Evolutionary conservation across 2,888 invertebrate genomes (phyloP).

Genomic region (Stramonita haemastoma): DNA sequence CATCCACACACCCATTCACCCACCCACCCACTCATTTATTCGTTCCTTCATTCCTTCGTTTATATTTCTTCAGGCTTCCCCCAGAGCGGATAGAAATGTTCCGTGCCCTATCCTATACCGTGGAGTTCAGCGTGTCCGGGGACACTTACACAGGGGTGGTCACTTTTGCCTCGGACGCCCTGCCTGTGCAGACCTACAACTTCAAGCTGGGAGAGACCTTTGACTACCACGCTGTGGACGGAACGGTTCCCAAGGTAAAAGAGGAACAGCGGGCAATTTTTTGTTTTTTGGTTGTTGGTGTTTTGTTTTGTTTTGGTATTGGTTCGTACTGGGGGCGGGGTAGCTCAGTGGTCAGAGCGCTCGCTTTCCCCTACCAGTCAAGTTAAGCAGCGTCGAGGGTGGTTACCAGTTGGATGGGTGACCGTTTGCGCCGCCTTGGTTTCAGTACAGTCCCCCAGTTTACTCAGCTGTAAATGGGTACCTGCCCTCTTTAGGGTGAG

Average conservation of each 20-base stretch:
- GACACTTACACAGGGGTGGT: conserved; percentile 29
- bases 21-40: background rate
- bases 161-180: conserved; percentile 11
- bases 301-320: too few species aligned
- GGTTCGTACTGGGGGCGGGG: too few species aligned
- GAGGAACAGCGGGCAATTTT: background rate
- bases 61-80: background rate
- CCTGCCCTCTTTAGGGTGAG: too few species aligned
- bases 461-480: too few species aligned
- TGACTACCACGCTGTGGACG: conserved; percentile 32
- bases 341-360: too few species aligned
- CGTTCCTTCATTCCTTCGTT: background rate
- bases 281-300: too few species aligned
- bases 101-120: conserved; percentile 30
- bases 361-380: too few species aligned
- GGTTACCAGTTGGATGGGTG: too few species aligned
- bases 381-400: too few species aligned
- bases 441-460: too few species aligned
- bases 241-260: conserved; percentile 30
- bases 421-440: too few species aligned
- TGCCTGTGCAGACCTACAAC: conserved; percentile 34
- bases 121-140: conserved; percentile 20
- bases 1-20: background rate
- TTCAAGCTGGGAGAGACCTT: conserved; percentile 38
- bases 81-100: conserved; percentile 35